Conservation (phyloP, 2,797 vertebrate species). For the Adrianichthys oophorus region DNA sequence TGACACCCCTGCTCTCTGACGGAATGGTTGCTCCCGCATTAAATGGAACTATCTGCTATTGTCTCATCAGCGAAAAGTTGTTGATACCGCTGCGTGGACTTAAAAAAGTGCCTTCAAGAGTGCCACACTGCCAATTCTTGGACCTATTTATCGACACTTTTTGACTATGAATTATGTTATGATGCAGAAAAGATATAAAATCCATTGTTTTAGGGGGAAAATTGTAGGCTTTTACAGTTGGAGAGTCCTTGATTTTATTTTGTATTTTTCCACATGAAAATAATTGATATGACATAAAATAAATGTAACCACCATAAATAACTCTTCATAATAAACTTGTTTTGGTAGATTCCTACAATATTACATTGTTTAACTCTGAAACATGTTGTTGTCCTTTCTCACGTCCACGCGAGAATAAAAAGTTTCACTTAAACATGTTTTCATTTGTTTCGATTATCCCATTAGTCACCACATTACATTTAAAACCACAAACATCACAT, state of each 20-base stretch:
- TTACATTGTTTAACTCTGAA: too few relatives aligned
- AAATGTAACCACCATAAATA: too few relatives aligned
- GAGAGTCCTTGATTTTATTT: constrained; percentile 8
- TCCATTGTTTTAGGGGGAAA: not conserved
- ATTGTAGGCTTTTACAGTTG: constrained; percentile 1
- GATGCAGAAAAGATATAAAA: not conserved
- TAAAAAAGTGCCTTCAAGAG: constrained; percentile 25
- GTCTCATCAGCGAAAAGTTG: constrained; percentile 90
- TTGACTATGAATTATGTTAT: not conserved
- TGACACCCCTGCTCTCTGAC: constrained; percentile 54
- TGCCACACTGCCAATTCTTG: not conserved
- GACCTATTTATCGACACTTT: not conserved
- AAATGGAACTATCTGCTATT: constrained; percentile 86
- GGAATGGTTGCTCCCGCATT: constrained; percentile 78
- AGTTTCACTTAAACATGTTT: too few relatives aligned
- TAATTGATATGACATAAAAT: too few relatives aligned
- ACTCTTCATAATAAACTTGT: too few relatives aligned
- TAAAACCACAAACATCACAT: too few relatives aligned
- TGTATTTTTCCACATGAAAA: too few relatives aligned
- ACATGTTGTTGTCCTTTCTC: too few relatives aligned
- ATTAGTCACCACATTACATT: too few relatives aligned
- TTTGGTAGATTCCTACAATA: too few relatives aligned
- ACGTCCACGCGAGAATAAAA: too few relatives aligned
- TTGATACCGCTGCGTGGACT: constrained; percentile 51
- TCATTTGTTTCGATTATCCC: too few relatives aligned